Evolutionary conservation across 2,113 vertebrate species (phyloP).

Genomic region (Urocolius indicus): DNA sequence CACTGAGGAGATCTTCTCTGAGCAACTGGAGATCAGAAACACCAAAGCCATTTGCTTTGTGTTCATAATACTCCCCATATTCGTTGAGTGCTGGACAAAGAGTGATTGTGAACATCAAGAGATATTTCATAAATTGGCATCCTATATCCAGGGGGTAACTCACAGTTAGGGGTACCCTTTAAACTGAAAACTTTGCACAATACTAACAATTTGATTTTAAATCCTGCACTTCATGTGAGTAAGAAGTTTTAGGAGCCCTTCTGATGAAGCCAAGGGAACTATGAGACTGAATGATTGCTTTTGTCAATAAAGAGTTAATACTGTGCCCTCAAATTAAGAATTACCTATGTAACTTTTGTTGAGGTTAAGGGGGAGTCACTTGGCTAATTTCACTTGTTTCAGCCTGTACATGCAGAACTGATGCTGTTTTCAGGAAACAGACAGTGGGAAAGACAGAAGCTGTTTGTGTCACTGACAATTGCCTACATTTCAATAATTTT

Average conservation of each 20-base stretch:
- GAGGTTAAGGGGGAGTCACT: slow-evolving; percentile 5
- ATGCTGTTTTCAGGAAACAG: slow-evolving; percentile 29
- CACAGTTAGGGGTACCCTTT: background rate
- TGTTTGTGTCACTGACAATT: slow-evolving; percentile 16
- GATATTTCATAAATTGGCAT: background rate
- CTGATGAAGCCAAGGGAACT: background rate
- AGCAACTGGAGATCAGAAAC: background rate
- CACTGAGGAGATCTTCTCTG: background rate
- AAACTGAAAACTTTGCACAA: background rate
- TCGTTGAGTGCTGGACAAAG: background rate
- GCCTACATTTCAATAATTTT: slow-evolving; percentile 7
- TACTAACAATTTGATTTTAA: background rate
- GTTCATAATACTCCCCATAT: background rate
- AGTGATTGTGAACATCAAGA: background rate
- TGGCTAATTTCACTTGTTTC: background rate
- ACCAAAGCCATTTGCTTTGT: background rate
- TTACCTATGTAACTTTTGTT: background rate
- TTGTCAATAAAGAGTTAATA: background rate
- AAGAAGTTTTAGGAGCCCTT: background rate
- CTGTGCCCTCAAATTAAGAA: background rate
- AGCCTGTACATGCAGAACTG: background rate
- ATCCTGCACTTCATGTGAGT: background rate
- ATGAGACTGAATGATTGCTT: background rate
- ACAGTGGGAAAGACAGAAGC: slow-evolving; percentile 31
- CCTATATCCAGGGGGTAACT: background rate